These are phyloP conservation scores for Aromia moschata DNA, from an alignment of 2,888 invertebrate species.

Conservation along the genomic window DNA sequence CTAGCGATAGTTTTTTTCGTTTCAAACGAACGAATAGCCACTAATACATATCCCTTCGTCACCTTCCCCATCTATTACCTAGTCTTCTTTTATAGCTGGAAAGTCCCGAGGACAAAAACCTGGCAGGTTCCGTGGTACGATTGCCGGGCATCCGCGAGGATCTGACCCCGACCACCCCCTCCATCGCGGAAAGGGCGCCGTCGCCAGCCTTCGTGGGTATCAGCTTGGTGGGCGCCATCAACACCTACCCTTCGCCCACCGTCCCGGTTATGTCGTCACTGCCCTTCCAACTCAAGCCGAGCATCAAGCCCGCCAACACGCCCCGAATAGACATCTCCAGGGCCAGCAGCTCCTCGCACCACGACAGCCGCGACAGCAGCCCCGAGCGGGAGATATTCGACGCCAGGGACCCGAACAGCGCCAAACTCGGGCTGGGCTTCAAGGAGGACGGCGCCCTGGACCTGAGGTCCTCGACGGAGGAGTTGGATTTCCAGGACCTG, in stretches of 20 bases:
- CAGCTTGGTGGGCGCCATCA: constrained; percentile 52
- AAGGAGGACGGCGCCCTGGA: constrained; percentile 81
- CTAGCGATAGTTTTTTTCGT: no score
- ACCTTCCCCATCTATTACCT: no score
- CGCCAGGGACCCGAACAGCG: constrained; percentile 56
- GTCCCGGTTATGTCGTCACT: constrained; percentile 51
- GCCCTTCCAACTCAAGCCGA: constrained; percentile 44
- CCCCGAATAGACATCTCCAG: constrained; percentile 90
- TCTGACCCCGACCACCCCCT: constrained; percentile 52
- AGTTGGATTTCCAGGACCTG: constrained; percentile 83
- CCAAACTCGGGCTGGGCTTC: constrained; percentile 60
- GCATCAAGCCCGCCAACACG: constrained; percentile 69
- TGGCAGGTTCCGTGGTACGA: constrained; percentile 64
- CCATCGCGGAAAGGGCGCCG: constrained; percentile 29
- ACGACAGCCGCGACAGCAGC: constrained; percentile 85
- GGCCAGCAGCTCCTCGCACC: constrained; percentile 88
- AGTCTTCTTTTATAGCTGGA: constrained; percentile 63
- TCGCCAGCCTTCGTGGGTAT: constrained; percentile 49
- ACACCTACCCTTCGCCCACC: constrained; percentile 35
- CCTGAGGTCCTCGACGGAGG: constrained; percentile 87
- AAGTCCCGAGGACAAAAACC: constrained; percentile 67
- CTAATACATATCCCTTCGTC: no score
- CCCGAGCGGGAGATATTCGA: constrained; percentile 80
- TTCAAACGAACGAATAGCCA: no score
- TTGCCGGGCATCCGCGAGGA: constrained; percentile 69